Conservation (phyloP, 2,797 vertebrate species). For the Spinus pinus region DNA sequence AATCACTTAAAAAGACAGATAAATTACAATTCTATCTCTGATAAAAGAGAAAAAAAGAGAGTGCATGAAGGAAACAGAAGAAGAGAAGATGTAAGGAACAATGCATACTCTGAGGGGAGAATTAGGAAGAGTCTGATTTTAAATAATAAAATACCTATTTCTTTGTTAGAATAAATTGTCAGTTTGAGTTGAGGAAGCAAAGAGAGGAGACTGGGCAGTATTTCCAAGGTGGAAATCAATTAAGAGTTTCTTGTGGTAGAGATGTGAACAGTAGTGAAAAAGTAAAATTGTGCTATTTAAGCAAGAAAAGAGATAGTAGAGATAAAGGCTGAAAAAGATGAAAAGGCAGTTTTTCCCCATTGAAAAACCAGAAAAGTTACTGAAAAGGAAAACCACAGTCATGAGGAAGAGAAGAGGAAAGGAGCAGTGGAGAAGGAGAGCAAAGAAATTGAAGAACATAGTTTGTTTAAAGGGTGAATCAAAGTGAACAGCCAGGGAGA, state of each 20-base stretch:
- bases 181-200: background rate
- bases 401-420: background rate
- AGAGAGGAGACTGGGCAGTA: background rate
- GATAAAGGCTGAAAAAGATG: background rate
- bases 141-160: background rate
- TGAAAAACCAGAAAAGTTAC: background rate
- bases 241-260: background rate
- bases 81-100: background rate
- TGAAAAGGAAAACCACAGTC: background rate
- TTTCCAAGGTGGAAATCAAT: background rate
- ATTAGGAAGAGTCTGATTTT: background rate
- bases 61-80: background rate
- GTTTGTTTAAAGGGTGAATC: background rate
- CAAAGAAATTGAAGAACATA: background rate
- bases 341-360: background rate
- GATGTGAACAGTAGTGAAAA: background rate
- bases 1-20: background rate
- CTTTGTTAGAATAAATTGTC: background rate
- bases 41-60: background rate
- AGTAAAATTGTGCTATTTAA: background rate
- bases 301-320: background rate
- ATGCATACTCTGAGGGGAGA: background rate
- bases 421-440: background rate
- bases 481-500: background rate
- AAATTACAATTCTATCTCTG: background rate